Evolutionary conservation across 2,797 vertebrate genomes (phyloP), one percentile per base, ranked within the genome.

Genomic region (Cuculus canorus): DNA sequence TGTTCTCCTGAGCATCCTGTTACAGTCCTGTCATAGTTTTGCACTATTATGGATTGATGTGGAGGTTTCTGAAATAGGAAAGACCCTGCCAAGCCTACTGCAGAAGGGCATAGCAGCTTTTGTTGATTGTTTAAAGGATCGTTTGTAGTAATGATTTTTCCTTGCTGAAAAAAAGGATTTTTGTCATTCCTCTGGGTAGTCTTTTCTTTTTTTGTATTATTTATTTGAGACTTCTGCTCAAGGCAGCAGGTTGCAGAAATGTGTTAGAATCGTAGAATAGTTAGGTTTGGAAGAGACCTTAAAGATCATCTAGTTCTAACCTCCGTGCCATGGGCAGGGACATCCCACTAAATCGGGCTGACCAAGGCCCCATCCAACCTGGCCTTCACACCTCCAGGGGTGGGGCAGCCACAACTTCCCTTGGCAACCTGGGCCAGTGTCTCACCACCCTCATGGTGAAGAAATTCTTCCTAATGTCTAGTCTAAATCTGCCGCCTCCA

Each of bases 41-140:
- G 43, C 11, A 33, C 5, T 50, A 4, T 73, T 79, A 27, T 1
- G 13, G 52, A 19, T 43, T 68, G 54, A 23, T 35, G 1, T 0
- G 5, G 37, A 66, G 19, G 27, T 75, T 92, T 25, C 35, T 83
- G 70, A 86, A 65, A 33, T 3, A 50, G 33, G 25, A 50, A 14
- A 76, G 37, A n/a, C 18, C 8, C 30, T 45, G 19, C 45, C 2
- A 7, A 73, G 10, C 63, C 48, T 59, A 18, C 37, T 72, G 43
- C 25, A 82, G 28, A 66, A 86, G 6, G 21, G 22, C 59, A 25
- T 13, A 19, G 47, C 52, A 73, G 50, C 30, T 43, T 64, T 2
- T 43, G 48, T 32, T 50, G 7, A 9, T 41, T 66, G 25, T 11
- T 79, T 52, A 32, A 70, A 53, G 16, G 52, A 13, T 30, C 43